Evolutionary conservation across 2,113 vertebrate genomes (phyloP).

Genomic region (Leptobrachium ailaonicum): DNA sequence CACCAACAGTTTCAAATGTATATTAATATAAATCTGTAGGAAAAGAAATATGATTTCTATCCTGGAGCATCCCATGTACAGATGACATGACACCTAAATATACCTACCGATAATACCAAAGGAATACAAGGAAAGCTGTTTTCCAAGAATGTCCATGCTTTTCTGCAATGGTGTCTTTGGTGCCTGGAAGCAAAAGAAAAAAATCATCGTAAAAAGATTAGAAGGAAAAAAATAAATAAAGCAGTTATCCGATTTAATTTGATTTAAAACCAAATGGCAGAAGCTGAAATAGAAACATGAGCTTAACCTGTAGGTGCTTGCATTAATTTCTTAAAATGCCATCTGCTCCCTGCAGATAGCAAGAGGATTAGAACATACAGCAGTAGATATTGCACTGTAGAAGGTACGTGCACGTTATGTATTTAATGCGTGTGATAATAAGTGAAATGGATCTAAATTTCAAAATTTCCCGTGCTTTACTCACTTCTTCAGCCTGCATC

Average conservation of each 20-base stretch:
- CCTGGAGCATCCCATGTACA: too few relatives aligned
- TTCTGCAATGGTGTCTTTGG: conserved; percentile 97
- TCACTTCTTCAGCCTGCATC: conserved; percentile 99
- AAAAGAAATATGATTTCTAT: background rate
- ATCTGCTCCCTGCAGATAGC: background rate
- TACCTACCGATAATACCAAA: conserved; percentile 93
- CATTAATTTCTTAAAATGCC: background rate
- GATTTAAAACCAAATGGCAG: background rate
- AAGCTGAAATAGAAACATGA: background rate
- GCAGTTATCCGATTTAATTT: background rate
- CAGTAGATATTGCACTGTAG: background rate
- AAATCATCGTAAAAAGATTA: too few relatives aligned
- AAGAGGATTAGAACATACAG: background rate
- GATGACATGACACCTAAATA: conserved; percentile 10
- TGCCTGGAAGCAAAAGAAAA: conserved; percentile 68
- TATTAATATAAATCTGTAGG: background rate
- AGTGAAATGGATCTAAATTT: too few relatives aligned
- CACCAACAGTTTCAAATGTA: background rate
- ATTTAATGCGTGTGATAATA: too few relatives aligned
- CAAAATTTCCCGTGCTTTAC: background rate
- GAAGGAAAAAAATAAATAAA: too few relatives aligned
- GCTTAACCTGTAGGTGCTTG: background rate
- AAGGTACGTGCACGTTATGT: too few relatives aligned
- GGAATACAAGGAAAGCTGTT: conserved; percentile 96
- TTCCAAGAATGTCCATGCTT: conserved; percentile 97